A percentile compares a stretch with the other conserved stretches of the same genome.
Evolutionary conservation across 2,888 invertebrate genomes (phyloP).

Genomic region (Andrena bucephala): DNA sequence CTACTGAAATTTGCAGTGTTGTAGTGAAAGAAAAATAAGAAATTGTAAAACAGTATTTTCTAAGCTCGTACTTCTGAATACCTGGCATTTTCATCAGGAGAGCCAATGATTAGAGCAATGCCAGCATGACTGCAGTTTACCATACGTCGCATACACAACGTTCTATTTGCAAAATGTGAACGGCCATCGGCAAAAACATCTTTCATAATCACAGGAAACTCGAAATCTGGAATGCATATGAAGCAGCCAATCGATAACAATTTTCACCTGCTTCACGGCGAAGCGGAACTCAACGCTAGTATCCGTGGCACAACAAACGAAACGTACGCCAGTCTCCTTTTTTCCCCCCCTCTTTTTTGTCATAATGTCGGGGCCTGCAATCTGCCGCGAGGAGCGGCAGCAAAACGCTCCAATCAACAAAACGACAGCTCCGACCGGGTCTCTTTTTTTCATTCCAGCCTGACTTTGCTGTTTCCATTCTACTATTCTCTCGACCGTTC

Average conservation of each 20-base stretch:
- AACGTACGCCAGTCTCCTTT: background rate
- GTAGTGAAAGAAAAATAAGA: too few species aligned
- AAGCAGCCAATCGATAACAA: conserved; percentile 12
- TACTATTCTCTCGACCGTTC: conserved; percentile 24
- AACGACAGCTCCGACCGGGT: conserved; percentile 62
- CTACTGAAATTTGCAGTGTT: too few species aligned
- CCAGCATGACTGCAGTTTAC: background rate
- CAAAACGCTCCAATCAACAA: conserved; percentile 68
- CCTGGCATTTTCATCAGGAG: too few species aligned
- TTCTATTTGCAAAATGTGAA: background rate
- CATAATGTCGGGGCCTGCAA: conserved; percentile 54
- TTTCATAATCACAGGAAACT: background rate
- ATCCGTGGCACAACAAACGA: conserved; percentile 21
- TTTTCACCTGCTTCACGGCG: conserved; percentile 19
- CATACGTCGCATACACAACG: background rate
- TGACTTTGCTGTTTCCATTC: conserved; percentile 65
- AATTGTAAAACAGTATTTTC: too few species aligned
- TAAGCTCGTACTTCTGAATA: too few species aligned
- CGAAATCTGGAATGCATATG: background rate
- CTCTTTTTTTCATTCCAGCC: conserved; percentile 24
- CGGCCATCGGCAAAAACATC: background rate
- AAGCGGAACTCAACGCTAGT: conserved; percentile 21
- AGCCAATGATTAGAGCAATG: too few species aligned
- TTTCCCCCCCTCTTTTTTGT: conserved; percentile 31
- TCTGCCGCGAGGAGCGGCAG: conserved; percentile 36